A percentile compares a stretch with the other conserved stretches of the same genome.
These are phyloP conservation scores for Lasaia peninsularis DNA, from an alignment of 1,140 invertebrate species.

Conservation along the genomic window DNA sequence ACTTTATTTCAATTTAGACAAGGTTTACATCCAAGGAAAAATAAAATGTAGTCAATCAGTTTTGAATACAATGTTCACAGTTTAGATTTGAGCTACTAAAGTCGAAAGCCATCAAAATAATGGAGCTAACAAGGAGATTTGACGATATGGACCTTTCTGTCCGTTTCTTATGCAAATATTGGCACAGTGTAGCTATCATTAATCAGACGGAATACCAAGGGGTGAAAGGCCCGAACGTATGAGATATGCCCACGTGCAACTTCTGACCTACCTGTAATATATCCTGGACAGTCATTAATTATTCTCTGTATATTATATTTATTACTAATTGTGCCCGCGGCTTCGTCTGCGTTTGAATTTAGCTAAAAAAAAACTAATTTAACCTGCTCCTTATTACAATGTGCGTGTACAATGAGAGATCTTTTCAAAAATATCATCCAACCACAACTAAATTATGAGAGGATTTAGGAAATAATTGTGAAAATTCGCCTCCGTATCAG, in stretches of 20 bases:
- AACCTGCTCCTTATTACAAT: no score
- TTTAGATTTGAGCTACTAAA: slow-evolving; percentile 40
- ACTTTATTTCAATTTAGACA: neutral
- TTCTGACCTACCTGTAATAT: neutral
- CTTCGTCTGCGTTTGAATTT: no score
- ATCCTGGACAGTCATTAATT: neutral
- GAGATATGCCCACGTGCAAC: slow-evolving; percentile 51
- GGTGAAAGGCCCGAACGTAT: slow-evolving; percentile 41
- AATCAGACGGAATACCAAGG: slow-evolving; percentile 59
- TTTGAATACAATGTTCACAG: slow-evolving; percentile 25
- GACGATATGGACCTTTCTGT: slow-evolving; percentile 62
- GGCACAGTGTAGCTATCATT: slow-evolving; percentile 68
- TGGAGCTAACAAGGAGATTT: slow-evolving; percentile 55
- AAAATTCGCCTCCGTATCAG: no score
- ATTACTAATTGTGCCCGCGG: no score
- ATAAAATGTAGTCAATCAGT: slow-evolving; percentile 12
- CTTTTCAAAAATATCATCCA: no score
- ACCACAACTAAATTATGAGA: no score
- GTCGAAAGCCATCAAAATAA: slow-evolving; percentile 58
- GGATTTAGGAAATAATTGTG: no score
- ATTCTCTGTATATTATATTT: slow-evolving; percentile 2
- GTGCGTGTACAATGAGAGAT: no score
- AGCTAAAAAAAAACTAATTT: no score
- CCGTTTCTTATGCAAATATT: slow-evolving; percentile 76
- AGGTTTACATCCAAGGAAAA: neutral